A percentile compares a stretch with the other conserved stretches of the same genome.
These are phyloP conservation scores for Epinephelus malabaricus DNA, from an alignment of 2,797 vertebrate species.

Conservation along the genomic window DNA sequence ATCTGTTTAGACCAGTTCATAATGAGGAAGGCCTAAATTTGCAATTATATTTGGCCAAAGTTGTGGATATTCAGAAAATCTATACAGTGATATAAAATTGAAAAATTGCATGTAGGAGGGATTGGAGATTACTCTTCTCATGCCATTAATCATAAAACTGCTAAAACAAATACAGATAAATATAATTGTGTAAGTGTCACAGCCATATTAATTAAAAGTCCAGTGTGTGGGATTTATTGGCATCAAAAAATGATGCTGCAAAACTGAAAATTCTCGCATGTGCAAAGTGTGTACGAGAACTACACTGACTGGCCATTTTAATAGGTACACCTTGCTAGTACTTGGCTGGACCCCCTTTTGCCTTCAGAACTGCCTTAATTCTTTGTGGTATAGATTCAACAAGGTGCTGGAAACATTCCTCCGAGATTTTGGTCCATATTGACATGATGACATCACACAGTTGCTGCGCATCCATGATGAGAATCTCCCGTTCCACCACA, in stretches of 20 bases:
- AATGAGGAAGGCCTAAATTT: not conserved
- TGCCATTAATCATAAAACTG: not conserved
- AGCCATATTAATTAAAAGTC: not conserved
- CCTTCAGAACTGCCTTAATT: no score
- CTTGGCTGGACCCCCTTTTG: no score
- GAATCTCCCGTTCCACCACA: conserved; percentile 63
- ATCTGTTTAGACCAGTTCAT: not conserved
- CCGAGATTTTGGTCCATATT: conserved; percentile 15
- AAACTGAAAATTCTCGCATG: no score
- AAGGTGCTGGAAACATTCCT: no score
- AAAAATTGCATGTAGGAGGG: not conserved
- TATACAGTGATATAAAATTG: not conserved
- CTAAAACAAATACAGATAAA: not conserved
- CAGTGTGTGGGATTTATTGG: no score
- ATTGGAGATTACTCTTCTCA: not conserved
- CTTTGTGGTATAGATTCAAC: no score
- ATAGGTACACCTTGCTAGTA: no score
- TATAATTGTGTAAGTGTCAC: not conserved
- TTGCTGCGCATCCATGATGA: conserved; percentile 66
- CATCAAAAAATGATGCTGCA: no score
- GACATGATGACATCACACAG: conserved; percentile 50
- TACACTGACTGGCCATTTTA: no score
- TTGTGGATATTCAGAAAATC: not conserved
- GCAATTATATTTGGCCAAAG: not conserved
- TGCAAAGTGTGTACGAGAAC: no score